Percentiles rank a stretch among this genome's conserved stretches.
Evolutionary conservation across 37 sponge, comb jelly and placozoan species (phyloP).

Genomic region (Tethya wilhelma): DNA sequence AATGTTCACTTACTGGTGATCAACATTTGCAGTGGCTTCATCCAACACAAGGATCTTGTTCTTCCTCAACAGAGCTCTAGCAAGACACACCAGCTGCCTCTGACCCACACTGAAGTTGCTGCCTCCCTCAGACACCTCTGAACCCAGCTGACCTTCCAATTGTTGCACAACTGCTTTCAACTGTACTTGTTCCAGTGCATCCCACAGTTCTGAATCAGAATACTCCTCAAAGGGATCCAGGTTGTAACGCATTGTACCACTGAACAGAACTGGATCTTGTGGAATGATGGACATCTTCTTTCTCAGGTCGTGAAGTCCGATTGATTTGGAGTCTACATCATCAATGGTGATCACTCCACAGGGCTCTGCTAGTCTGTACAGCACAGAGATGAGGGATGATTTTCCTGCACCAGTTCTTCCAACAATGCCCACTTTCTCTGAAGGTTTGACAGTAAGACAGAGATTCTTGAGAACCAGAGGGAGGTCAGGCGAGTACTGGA

Average conservation of each 20-base stretch:
- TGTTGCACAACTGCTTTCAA: constrained; percentile 65
- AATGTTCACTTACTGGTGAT: constrained; percentile 67
- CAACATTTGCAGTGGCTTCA: constrained; percentile 93
- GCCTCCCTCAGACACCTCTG: constrained; percentile 78
- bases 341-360: constrained; percentile 79
- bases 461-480: constrained; percentile 73
- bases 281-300: constrained; percentile 89
- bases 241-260: constrained; percentile 90
- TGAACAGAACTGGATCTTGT: constrained; percentile 91
- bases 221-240: constrained; percentile 87
- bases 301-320: constrained; percentile 85
- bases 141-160: constrained; percentile 62
- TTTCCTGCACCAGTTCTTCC: constrained; percentile 97
- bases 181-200: constrained; percentile 77
- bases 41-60: constrained; percentile 87
- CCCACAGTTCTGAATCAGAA: constrained; percentile 80
- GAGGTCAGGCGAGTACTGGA: constrained; percentile 37
- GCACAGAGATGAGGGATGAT: constrained; percentile 80
- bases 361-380: constrained; percentile 91
- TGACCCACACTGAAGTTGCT: constrained; percentile 89
- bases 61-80: constrained; percentile 76
- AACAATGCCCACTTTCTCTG: constrained; percentile 90
- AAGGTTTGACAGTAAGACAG: constrained; percentile 33
- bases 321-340: constrained; percentile 64
- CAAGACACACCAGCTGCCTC: constrained; percentile 86